Evolutionary conservation across 1,140 invertebrate genomes (phyloP).

Genomic region (Camponotus pennsylvanicus): DNA sequence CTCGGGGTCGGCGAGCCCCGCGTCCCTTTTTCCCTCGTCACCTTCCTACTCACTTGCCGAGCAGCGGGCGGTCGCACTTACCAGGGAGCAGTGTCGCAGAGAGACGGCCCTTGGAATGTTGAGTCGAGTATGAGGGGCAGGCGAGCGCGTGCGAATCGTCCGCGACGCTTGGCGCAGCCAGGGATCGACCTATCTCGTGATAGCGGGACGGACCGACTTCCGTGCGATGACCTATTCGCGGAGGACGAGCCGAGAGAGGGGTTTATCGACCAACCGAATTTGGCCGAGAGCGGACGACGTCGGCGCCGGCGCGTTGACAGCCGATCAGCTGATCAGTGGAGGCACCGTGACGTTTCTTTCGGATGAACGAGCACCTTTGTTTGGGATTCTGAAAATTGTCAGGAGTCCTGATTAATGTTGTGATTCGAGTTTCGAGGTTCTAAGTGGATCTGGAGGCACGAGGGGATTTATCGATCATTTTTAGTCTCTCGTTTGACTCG

Average conservation of each 20-base stretch:
- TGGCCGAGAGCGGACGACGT: constrained; percentile 73
- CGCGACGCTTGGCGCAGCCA: background rate
- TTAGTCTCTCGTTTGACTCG: constrained; percentile 20
- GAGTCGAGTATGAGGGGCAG: constrained; percentile 86
- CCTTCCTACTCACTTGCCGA: constrained; percentile 55
- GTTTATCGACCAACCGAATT: constrained; percentile 85
- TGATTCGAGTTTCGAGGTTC: background rate
- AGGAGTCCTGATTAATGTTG: background rate
- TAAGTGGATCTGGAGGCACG: too few species aligned
- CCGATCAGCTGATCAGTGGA: constrained; percentile 27
- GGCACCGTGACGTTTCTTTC: background rate
- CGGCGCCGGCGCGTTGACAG: constrained; percentile 1
- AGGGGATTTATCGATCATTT: background rate
- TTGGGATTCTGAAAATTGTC: background rate
- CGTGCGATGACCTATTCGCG: constrained; percentile 71
- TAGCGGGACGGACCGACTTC: constrained; percentile 72
- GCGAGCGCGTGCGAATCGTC: constrained; percentile 63
- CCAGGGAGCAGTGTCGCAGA: constrained; percentile 88
- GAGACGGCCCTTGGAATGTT: constrained; percentile 88
- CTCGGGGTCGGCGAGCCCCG: too few species aligned
- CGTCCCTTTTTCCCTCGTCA: background rate
- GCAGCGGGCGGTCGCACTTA: constrained; percentile 84
- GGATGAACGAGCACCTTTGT: background rate
- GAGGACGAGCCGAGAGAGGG: background rate
- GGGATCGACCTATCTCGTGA: constrained; percentile 52